Base-by-base conservation (phyloP, 2,888 invertebrate genomes). In the Desoria tigrina region DNA sequence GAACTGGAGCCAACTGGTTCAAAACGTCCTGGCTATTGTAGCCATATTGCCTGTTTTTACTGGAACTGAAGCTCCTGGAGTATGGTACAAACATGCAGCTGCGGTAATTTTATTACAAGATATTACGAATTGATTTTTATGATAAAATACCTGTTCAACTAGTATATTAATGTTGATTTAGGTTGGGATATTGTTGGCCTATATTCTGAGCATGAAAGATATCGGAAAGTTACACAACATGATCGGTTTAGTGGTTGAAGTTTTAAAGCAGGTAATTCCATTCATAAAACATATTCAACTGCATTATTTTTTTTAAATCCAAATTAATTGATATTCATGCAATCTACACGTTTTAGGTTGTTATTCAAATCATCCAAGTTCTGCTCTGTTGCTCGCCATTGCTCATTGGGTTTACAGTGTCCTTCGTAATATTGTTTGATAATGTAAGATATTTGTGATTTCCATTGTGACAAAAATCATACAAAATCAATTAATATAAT, bases 401-500 rank as follows among this genome's bases (percentile, higher is more conserved):
- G 2, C 58, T 68, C 23, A 51, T 68, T 28, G 68, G 68, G n/a
- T 68, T 68, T 54, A 65, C 62, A 7, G 27, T 61, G 24, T 57
- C 65, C 21, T 68, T 68, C 45, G 65, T 64, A 65, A 61, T 65
- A 16, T 65, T 68, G 16, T 68, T 68, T 55, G 64, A 65, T 39
- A 61, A 68, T 61, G 68, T 68, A 57, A 55, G 49, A 24, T 9
- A 39, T 11, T 9, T 11, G 16, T 11, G 16, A 39, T 16, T 11
- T 39, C 9, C 9, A 39, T 39, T 39, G 9, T 39, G 39, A 39
- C 39, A 16, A 39, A 39, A 39, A 39, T 11, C 9, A 39, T 39
- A 39, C 16, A 11, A 11, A 39, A 39, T 16, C 39, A 11, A 9
- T 9, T 39, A 39, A 11, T 9, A 39, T 39, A 16, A 11, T 39